Evolutionary conservation across 2,888 invertebrate genomes (phyloP).

Genomic region (Sicus ferrugineus): DNA sequence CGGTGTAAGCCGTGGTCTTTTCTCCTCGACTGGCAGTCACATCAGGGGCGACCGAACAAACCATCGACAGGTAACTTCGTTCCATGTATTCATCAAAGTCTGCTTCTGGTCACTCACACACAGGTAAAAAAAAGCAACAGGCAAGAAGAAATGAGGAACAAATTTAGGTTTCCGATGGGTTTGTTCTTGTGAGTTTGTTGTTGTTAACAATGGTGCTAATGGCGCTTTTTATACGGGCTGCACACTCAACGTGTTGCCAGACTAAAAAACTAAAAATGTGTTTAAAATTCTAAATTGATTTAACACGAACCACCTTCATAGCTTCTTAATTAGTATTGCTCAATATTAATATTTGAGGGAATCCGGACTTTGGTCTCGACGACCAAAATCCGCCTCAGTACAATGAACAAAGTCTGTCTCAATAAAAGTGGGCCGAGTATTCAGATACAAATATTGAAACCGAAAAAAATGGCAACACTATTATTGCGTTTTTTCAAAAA

Average conservation of each 20-base stretch:
- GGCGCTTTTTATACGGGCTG: slow-evolving; percentile 1
- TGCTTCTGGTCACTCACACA: neutral
- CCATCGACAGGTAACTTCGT: slow-evolving; percentile 13
- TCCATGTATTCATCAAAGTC: neutral
- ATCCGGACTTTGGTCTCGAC: too few species aligned
- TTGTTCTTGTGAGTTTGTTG: neutral
- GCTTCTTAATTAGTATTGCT: too few species aligned
- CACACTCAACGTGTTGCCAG: slow-evolving; percentile 8
- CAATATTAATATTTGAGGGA: too few species aligned
- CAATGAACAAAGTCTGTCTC: too few species aligned
- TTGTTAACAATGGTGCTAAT: slow-evolving; percentile 3
- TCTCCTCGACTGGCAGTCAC: neutral
- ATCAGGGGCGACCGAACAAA: neutral
- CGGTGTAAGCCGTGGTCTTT: slow-evolving; percentile 15
- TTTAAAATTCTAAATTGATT: too few species aligned
- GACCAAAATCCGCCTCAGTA: too few species aligned
- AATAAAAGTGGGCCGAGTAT: too few species aligned
- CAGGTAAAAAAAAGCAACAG: neutral
- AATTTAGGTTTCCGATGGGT: slow-evolving; percentile 9
- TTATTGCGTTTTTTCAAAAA: neutral
- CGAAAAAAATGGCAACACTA: neutral
- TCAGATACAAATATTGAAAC: neutral
- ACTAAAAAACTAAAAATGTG: neutral
- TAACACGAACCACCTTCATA: too few species aligned
- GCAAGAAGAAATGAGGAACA: neutral